Base-by-base conservation (phyloP, 2,113 vertebrate genomes). In the Bolborhynchus lineola region DNA sequence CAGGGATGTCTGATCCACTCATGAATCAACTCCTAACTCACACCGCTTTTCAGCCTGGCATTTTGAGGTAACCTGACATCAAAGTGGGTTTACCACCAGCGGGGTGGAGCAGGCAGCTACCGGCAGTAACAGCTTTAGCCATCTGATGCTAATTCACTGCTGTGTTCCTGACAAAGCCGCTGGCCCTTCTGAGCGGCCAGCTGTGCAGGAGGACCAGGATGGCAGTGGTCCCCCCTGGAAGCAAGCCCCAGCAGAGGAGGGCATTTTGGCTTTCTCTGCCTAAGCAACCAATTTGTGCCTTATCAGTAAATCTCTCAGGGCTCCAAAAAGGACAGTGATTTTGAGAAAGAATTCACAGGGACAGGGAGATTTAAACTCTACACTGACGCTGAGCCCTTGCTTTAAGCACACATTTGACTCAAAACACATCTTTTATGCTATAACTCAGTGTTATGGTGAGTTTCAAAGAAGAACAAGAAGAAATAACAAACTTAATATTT, bases 1-100 rank as follows among this genome's bases (percentile, higher is more conserved):
- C 81, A 95, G 26, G 62, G 74, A 89, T 86, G 89, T 82, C 89
- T 95, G 81, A 87, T 60, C 55, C 77, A 50, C 49, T 88, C 77
- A 76, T 25, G 69, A 89, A 87, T 92, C 77, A 86, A 23, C 64
- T 82, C 83, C 59, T 78, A 87, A 87, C 23, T 82, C 80, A 47
- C 11, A 29, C 60, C 1, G 0, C 55, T 71, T 71, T 60, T 26
- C 70, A 78, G 35, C 47, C 31, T 0, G 0, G 16, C 1, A 0
- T 52, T 84, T 60, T 72, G 39, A 68, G 65, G n/a, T 37, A 89
- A 75, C 37, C 57, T 55, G 77, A 92, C 62, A 84, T 68, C 74
- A 75, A 80, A 86, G 88, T 6, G 23, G 44, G 67, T 57, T 72
- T 77, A 44, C 26, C 41, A 41, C 31, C 3, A 4, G 37, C 0